Percentiles rank a stretch among this genome's conserved stretches.
phyloP scores from a whole-genome alignment of 2,888 invertebrate genomes.

The Trichopria drosophilae region DNA sequence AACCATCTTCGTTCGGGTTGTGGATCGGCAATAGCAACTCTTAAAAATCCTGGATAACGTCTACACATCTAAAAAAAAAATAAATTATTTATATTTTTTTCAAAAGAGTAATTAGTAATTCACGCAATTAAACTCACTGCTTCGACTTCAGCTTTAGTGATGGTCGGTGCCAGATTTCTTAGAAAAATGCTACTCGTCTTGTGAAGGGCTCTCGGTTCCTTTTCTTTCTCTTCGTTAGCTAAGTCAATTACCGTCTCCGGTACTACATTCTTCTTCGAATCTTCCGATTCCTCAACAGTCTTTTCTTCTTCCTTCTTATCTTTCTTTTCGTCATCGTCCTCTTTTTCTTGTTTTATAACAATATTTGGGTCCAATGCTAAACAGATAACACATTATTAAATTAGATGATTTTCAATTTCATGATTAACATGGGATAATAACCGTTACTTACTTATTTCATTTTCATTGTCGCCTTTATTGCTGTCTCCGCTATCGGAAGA shows the following conservation, averaged over 20 bases:
- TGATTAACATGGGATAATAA: too few species aligned
- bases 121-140: conserved; percentile 66
- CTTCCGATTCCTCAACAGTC: conserved; percentile 58
- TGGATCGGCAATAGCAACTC: conserved; percentile 96
- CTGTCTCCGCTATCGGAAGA: conserved; percentile 60
- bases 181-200: conserved; percentile 97
- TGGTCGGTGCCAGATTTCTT: conserved; percentile 91
- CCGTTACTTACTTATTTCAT: too few species aligned
- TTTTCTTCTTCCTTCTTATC: conserved; percentile 52
- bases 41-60: conserved; percentile 88
- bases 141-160: conserved; percentile 96
- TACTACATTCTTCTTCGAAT: conserved; percentile 56
- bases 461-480: conserved; percentile 57
- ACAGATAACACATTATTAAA: too few species aligned
- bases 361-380: too few species aligned
- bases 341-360: too few species aligned
- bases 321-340: conserved; percentile 46
- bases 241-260: conserved; percentile 56
- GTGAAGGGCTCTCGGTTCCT: conserved; percentile 76
- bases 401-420: too few species aligned
- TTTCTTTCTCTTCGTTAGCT: conserved; percentile 58
- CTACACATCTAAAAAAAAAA: conserved; percentile 72
- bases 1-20: conserved; percentile 95
- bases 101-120: conserved; percentile 14
- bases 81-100: conserved; percentile 3